Conservation (phyloP, 2,888 invertebrate genomes). For the Oscheius sp. region DNA sequence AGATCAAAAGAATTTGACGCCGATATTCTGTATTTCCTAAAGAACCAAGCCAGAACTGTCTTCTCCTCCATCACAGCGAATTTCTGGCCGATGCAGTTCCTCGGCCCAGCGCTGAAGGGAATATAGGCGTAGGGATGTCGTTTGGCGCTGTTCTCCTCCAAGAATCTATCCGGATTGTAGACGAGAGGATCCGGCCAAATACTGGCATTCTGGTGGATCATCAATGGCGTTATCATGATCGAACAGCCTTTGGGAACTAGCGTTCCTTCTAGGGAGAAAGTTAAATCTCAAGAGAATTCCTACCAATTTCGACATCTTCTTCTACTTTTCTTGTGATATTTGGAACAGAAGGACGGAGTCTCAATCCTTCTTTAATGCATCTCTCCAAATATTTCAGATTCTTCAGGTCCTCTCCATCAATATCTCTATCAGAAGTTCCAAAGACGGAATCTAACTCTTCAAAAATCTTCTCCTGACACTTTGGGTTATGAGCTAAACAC, state of each 20-base stretch:
- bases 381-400: slow-evolving; percentile 56
- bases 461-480: slow-evolving; percentile 71
- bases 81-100: slow-evolving; percentile 68
- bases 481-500: slow-evolving; percentile 71
- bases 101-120: slow-evolving; percentile 73
- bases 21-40: slow-evolving; percentile 66
- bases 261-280: slow-evolving; percentile 39
- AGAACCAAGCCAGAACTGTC: slow-evolving; percentile 70
- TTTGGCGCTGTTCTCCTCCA: slow-evolving; percentile 44
- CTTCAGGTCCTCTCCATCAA: slow-evolving; percentile 67
- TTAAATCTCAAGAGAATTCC: background rate
- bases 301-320: slow-evolving; percentile 65
- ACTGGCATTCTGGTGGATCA: slow-evolving; percentile 48
- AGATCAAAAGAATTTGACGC: slow-evolving; percentile 49
- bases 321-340: slow-evolving; percentile 50
- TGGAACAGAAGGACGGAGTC: slow-evolving; percentile 60
- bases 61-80: slow-evolving; percentile 67
- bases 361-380: slow-evolving; percentile 56
- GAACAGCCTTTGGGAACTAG: slow-evolving; percentile 45
- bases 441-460: slow-evolving; percentile 62
- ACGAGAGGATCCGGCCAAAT: slow-evolving; percentile 28
- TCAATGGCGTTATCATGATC: slow-evolving; percentile 42
- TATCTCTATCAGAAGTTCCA: slow-evolving; percentile 61
- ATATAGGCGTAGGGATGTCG: slow-evolving; percentile 73
- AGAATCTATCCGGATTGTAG: slow-evolving; percentile 48